Conservation (phyloP, 2,888 invertebrate genomes). For the Taenaris catops region DNA sequence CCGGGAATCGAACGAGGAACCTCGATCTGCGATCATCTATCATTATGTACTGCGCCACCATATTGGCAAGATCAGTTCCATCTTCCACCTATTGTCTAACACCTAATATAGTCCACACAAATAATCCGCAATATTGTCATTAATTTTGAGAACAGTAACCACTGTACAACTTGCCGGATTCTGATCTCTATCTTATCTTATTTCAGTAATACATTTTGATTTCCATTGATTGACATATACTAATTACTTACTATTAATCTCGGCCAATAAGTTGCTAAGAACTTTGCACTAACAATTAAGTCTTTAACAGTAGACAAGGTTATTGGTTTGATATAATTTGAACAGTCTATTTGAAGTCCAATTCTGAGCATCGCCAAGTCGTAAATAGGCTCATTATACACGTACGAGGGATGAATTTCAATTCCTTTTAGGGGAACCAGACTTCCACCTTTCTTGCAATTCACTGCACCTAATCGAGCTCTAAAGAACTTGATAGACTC, state of each 20-base stretch:
- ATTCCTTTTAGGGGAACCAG: slow-evolving; percentile 42
- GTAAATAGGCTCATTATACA: slow-evolving; percentile 33
- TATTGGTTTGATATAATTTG: slow-evolving; percentile 41
- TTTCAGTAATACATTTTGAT: no score
- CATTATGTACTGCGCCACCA: no score
- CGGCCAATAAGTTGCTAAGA: slow-evolving; percentile 59
- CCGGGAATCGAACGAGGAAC: no score
- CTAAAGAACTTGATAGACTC: slow-evolving; percentile 54
- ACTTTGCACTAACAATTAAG: slow-evolving; percentile 44
- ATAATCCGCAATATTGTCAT: no score
- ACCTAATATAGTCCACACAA: no score
- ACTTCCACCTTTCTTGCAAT: slow-evolving; percentile 54
- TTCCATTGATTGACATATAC: no score
- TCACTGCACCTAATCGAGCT: slow-evolving; percentile 51
- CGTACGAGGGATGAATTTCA: slow-evolving; percentile 47
- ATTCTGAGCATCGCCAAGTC: slow-evolving; percentile 49
- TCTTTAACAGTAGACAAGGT: slow-evolving; percentile 36
- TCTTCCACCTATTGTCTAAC: no score
- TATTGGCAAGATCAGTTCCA: no score
- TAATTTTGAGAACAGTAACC: no score
- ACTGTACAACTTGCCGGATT: no score
- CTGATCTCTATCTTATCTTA: no score
- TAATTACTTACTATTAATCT: slow-evolving; percentile 52
- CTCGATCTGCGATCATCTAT: no score
- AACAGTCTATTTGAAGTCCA: slow-evolving; percentile 31